Conservation (phyloP, 2,888 invertebrate species). For the Colletes collaris region DNA sequence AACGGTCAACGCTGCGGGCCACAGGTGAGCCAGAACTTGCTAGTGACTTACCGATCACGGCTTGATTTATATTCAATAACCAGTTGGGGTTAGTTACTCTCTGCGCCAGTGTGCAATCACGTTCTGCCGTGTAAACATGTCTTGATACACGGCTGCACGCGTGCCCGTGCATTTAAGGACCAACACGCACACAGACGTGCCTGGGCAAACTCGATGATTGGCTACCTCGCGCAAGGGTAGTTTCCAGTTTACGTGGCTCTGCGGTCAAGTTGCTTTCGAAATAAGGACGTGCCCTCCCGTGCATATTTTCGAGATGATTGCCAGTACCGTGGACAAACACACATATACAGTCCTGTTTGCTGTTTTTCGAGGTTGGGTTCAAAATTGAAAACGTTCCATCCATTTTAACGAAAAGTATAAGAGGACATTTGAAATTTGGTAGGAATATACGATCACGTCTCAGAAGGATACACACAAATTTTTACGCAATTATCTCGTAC, state of each 20-base stretch:
- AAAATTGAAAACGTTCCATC: too few relatives aligned
- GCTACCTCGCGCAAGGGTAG: slow-evolving; percentile 49
- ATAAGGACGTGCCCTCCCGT: background rate
- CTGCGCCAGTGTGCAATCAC: slow-evolving; percentile 65
- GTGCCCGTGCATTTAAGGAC: slow-evolving; percentile 40
- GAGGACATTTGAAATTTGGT: too few relatives aligned
- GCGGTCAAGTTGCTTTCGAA: slow-evolving; percentile 26
- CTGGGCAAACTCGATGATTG: slow-evolving; percentile 70
- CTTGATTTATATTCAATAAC: slow-evolving; percentile 77
- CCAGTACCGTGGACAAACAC: too few relatives aligned
- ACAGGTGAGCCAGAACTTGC: slow-evolving; percentile 53
- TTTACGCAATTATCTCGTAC: too few relatives aligned
- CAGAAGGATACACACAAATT: too few relatives aligned
- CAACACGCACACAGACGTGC: slow-evolving; percentile 14
- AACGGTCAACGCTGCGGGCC: slow-evolving; percentile 38
- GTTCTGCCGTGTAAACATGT: slow-evolving; percentile 62
- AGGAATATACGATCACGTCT: too few relatives aligned
- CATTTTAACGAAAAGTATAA: too few relatives aligned
- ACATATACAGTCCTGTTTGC: too few relatives aligned
- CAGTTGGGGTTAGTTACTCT: slow-evolving; percentile 68
- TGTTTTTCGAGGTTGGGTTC: too few relatives aligned
- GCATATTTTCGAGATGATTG: too few relatives aligned
- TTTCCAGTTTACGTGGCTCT: slow-evolving; percentile 49
- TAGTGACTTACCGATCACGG: slow-evolving; percentile 71
- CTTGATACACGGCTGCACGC: slow-evolving; percentile 11